These are phyloP conservation scores for Eucera pruinosa DNA, from an alignment of 2,888 invertebrate genomes.

Conservation along the genomic window DNA sequence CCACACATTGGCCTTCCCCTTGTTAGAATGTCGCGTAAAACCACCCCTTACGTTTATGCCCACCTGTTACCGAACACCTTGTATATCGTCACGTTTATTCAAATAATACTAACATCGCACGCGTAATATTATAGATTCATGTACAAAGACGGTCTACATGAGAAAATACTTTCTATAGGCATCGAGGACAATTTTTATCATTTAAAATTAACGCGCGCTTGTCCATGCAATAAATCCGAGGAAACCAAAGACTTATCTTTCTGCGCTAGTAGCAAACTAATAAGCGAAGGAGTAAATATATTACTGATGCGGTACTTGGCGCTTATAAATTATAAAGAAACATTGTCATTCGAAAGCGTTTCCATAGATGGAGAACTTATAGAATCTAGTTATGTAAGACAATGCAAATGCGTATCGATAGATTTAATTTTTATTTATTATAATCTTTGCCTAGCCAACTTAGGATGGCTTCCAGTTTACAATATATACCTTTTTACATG, in stretches of 20 bases:
- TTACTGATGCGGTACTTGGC: conserved; percentile 87
- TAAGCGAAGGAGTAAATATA: conserved; percentile 88
- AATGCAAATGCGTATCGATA: background rate
- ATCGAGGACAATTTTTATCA: conserved; percentile 86
- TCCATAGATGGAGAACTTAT: conserved; percentile 87
- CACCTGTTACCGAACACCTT: too few species aligned
- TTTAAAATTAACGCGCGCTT: conserved; percentile 85
- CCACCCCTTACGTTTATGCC: too few species aligned
- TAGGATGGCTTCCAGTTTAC: too few species aligned
- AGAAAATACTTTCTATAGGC: conserved; percentile 86
- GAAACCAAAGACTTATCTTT: conserved; percentile 86
- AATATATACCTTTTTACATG: too few species aligned
- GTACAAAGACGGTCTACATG: conserved; percentile 84
- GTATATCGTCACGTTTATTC: too few species aligned
- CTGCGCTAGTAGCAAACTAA: conserved; percentile 85
- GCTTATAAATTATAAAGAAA: conserved; percentile 85
- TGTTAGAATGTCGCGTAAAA: too few species aligned
- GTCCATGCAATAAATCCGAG: conserved; percentile 84
- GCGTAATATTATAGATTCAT: conserved; percentile 82
- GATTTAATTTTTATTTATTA: too few species aligned
- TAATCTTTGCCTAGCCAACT: too few species aligned
- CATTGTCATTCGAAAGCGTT: conserved; percentile 86
- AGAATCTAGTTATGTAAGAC: conserved; percentile 87
- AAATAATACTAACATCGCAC: background rate
- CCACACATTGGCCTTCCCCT: too few species aligned